Conservation (phyloP, 2,113 vertebrate genomes). For the Archocentrus centrarchus region DNA sequence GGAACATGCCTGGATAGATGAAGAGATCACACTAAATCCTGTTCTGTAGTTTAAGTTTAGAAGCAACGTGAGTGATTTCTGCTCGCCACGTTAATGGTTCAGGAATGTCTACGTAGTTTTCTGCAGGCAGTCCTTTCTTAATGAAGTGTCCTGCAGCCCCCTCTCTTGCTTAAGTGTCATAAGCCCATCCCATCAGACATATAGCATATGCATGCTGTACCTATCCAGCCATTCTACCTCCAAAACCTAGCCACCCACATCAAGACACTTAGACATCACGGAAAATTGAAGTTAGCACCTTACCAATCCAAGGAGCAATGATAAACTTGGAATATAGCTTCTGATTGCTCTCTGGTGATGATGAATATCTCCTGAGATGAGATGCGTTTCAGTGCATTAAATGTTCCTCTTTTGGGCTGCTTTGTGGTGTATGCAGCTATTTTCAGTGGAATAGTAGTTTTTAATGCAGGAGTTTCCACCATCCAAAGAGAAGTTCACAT, state of each 20-base stretch:
- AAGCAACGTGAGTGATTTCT: not conserved
- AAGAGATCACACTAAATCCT: not conserved
- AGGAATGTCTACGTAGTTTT: not conserved
- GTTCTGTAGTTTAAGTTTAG: not conserved
- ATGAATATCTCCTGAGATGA: not conserved
- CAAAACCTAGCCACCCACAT: not conserved
- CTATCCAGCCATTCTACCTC: not conserved
- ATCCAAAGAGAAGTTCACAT: not conserved
- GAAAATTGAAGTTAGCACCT: not conserved
- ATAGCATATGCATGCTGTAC: not conserved
- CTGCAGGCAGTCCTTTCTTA: not conserved
- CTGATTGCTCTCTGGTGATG: not conserved
- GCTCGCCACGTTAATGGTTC: not conserved
- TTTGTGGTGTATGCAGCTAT: not conserved
- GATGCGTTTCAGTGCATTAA: not conserved
- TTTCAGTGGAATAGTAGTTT: accelerated
- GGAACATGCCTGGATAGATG: not conserved
- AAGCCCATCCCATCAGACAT: not conserved
- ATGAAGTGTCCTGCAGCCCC: not conserved
- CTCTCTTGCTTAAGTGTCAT: not conserved
- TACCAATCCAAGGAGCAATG: not conserved
- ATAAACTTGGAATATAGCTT: not conserved
- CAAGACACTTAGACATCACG: not conserved
- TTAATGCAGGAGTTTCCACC: not conserved
- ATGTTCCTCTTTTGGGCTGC: not conserved